A percentile compares a stretch with the other conserved stretches of the same genome.
Evolutionary conservation across 2,113 vertebrate genomes (phyloP).

Genomic region (Paedocypris sp.): DNA sequence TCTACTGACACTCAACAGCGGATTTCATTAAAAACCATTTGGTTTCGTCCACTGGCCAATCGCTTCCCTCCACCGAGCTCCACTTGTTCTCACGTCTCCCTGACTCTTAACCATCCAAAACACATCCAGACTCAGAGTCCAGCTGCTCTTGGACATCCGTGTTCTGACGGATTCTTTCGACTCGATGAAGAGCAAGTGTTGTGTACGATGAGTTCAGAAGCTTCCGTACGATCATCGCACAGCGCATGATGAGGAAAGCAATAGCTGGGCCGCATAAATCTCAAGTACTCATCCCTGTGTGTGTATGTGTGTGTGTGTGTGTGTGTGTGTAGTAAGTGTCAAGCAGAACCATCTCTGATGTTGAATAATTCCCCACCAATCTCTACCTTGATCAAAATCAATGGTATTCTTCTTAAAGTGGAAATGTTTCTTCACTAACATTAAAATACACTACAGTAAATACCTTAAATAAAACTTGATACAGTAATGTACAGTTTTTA

Average conservation of each 20-base stretch:
- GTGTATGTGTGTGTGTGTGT: not conserved
- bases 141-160: conserved; percentile 33
- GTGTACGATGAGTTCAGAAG: conserved; percentile 13
- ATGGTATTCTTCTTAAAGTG: too few relatives aligned
- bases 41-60: too few relatives aligned
- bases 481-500: too few relatives aligned
- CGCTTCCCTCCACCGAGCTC: too few relatives aligned
- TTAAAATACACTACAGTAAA: too few relatives aligned
- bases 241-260: conserved; percentile 26
- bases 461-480: too few relatives aligned
- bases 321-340: not conserved
- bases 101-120: not conserved
- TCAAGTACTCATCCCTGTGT: conserved; percentile 36
- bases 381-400: too few relatives aligned
- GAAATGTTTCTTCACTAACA: too few relatives aligned
- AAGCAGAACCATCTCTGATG: too few relatives aligned
- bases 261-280: conserved; percentile 16
- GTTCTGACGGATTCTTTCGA: not conserved
- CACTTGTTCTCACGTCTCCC: not conserved
- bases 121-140: conserved; percentile 19
- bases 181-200: conserved; percentile 27
- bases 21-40: too few relatives aligned
- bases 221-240: conserved; percentile 26
- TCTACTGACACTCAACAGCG: too few relatives aligned
- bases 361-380: too few relatives aligned